Conservation (phyloP, 2,113 vertebrate genomes). For the Peromyscus leucopus region DNA sequence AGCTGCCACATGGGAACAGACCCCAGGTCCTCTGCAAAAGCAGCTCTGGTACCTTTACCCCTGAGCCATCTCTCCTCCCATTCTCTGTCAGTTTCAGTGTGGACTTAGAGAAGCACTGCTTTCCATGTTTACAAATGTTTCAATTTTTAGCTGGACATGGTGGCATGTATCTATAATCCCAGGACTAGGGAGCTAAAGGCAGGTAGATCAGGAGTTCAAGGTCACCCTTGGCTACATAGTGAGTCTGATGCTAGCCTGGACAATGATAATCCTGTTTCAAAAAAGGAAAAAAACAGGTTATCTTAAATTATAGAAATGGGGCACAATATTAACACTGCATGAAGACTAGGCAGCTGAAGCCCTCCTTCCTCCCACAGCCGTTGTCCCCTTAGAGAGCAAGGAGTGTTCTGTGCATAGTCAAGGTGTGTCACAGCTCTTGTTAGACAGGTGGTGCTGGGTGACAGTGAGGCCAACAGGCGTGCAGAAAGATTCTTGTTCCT, state of each 20-base stretch:
- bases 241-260: neutral
- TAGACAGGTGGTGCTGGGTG: neutral
- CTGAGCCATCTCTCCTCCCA: neutral
- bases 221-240: neutral
- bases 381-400: neutral
- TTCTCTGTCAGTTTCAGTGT: constrained; percentile 61
- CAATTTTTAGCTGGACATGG: neutral
- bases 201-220: neutral
- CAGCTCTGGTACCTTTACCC: neutral
- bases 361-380: neutral
- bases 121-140: neutral
- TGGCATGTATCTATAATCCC: neutral
- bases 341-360: neutral
- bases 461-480: neutral
- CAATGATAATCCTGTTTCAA: neutral
- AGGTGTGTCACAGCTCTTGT: neutral
- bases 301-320: neutral
- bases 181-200: neutral
- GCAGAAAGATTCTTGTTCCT: neutral
- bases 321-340: neutral
- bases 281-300: neutral
- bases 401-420: neutral
- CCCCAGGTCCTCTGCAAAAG: constrained; percentile 68
- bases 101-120: neutral
- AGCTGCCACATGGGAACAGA: constrained; percentile 65